Percentiles rank a stretch among this genome's conserved stretches.
Conservation (phyloP, 1,140 invertebrate species). For the Aphelinus certus region DNA sequence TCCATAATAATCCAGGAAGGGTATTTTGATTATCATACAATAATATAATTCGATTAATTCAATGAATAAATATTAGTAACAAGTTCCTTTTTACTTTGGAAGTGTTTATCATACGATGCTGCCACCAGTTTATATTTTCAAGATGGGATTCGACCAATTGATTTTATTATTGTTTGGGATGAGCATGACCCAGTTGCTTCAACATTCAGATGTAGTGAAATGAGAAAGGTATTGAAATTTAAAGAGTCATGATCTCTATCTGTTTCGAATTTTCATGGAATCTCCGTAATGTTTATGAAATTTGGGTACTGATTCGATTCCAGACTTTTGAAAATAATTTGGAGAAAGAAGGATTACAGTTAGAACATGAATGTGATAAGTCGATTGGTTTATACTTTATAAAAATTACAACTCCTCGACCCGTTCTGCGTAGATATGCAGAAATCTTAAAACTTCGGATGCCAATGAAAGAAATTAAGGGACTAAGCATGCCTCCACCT, state of each 20-base stretch:
- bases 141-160: constrained; percentile 76
- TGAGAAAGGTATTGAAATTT: constrained; percentile 47
- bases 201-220: constrained; percentile 48
- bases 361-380: constrained; percentile 73
- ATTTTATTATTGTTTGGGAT: constrained; percentile 83
- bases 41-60: constrained; percentile 11
- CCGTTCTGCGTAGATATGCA: constrained; percentile 88
- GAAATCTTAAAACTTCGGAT: constrained; percentile 94
- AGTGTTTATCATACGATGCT: constrained; percentile 28
- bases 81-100: constrained; percentile 7
- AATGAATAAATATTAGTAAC: neutral
- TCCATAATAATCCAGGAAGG: constrained; percentile 38
- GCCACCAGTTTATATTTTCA: constrained; percentile 69
- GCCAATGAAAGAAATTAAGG: constrained; percentile 89
- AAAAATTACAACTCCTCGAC: constrained; percentile 87
- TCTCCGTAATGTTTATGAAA: neutral
- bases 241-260: too few species aligned
- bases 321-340: constrained; percentile 76
- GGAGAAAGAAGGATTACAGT: constrained; percentile 73
- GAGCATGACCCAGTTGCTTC: constrained; percentile 52
- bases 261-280: constrained; percentile 13
- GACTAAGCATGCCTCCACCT: constrained; percentile 68
- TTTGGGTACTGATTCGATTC: neutral
- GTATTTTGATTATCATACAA: constrained; percentile 34
- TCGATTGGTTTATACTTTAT: constrained; percentile 74